Conservation (phyloP, 64 coral and sea anemone species). For the Orbicella faveolata region DNA sequence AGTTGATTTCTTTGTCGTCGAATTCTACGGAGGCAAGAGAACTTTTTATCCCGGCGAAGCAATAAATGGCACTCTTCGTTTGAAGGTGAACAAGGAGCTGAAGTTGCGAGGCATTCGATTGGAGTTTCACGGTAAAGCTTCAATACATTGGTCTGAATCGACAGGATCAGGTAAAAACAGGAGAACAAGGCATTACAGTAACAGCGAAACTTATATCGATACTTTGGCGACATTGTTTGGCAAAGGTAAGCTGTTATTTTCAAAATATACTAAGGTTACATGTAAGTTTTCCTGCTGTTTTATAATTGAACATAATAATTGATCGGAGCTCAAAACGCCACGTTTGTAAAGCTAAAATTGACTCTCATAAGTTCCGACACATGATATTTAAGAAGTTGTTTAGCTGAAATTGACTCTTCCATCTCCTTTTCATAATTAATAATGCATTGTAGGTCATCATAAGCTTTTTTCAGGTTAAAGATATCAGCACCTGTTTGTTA, state of each 20-base stretch:
- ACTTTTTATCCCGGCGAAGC: conserved; percentile 71
- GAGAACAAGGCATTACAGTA: conserved; percentile 53
- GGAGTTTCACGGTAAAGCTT: conserved; percentile 78
- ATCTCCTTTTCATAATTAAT: too few relatives aligned
- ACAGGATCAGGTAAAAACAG: conserved; percentile 42
- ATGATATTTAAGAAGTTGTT: too few relatives aligned
- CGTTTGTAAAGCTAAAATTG: too few relatives aligned
- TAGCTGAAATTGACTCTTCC: too few relatives aligned
- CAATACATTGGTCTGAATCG: conserved; percentile 63
- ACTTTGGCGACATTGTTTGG: conserved; percentile 79
- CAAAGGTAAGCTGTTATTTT: conserved; percentile 55
- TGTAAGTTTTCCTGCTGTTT: background rate
- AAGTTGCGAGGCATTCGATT: conserved; percentile 69
- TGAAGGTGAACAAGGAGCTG: conserved; percentile 81
- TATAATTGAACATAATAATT: too few relatives aligned
- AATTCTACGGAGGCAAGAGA: conserved; percentile 62
- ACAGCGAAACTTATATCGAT: conserved; percentile 67
- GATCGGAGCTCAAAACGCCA: too few relatives aligned
- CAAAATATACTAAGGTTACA: too few relatives aligned
- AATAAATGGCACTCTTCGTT: conserved; percentile 55
- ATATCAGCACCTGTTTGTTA: too few relatives aligned
- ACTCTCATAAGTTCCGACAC: too few relatives aligned
- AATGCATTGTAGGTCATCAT: too few relatives aligned
- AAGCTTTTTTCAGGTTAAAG: too few relatives aligned
- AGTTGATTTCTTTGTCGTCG: conserved; percentile 64